A percentile compares a stretch with the other conserved stretches of the same genome.
Conservation (phyloP, 2,888 invertebrate species). For the Drosophila paranaensis region DNA sequence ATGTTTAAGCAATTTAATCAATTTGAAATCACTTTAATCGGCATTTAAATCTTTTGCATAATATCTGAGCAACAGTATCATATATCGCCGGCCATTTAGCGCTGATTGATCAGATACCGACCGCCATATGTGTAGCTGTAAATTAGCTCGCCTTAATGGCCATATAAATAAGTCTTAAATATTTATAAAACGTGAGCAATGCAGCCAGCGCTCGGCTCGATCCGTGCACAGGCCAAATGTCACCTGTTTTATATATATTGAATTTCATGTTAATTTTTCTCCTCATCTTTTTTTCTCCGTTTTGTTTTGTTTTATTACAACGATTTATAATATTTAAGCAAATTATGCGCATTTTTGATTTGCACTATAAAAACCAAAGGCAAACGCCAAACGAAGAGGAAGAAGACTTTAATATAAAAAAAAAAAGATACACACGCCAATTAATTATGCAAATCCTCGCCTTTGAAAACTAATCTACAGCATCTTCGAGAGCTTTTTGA, state of each 20-base stretch:
- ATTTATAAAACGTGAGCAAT: constrained; percentile 43
- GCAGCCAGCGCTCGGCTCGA: constrained; percentile 13
- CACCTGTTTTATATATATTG: constrained; percentile 55
- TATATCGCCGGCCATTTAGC: constrained; percentile 30
- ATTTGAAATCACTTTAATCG: constrained; percentile 9
- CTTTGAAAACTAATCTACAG: constrained; percentile 57
- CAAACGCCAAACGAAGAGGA: constrained; percentile 19
- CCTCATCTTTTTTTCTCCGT: not conserved
- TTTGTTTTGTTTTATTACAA: constrained; percentile 63
- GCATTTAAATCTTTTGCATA: constrained; percentile 3
- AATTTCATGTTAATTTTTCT: constrained; percentile 44
- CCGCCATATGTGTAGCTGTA: not conserved
- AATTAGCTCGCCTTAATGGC: constrained; percentile 34
- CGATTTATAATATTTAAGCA: constrained; percentile 68
- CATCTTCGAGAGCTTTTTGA: constrained; percentile 50
- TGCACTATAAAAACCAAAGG: constrained; percentile 68
- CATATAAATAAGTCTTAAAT: constrained; percentile 48
- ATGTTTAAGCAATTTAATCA: not conserved
- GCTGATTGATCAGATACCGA: constrained; percentile 14
- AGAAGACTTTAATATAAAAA: not conserved
- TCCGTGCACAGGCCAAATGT: constrained; percentile 27
- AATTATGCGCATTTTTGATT: constrained; percentile 75
- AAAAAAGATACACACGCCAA: constrained; percentile 46
- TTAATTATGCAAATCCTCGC: constrained; percentile 72
- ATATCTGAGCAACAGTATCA: constrained; percentile 7